These are phyloP conservation scores for Panonychus citri DNA, from an alignment of 1,140 invertebrate species.

Conservation along the genomic window DNA sequence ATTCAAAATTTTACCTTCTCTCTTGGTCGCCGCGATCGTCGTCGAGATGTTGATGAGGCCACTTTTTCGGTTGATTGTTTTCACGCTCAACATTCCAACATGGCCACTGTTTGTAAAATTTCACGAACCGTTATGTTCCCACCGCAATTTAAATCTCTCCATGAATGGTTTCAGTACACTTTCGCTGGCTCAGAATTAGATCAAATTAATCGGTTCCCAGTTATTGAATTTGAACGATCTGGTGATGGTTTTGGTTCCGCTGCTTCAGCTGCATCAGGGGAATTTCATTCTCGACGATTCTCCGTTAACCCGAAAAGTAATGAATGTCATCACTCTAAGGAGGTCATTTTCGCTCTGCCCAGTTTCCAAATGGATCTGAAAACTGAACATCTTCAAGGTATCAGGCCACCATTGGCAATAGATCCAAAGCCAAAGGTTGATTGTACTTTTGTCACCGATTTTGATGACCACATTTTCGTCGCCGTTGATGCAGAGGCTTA, in stretches of 20 bases:
- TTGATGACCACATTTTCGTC: conserved; percentile 93
- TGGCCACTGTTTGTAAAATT: conserved; percentile 54
- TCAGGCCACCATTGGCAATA: conserved; percentile 32
- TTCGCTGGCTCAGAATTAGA: conserved; percentile 80
- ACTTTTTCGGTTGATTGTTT: background rate
- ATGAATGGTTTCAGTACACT: conserved; percentile 95
- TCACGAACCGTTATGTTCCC: conserved; percentile 73
- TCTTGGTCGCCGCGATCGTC: conserved; percentile 33
- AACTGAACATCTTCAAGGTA: conserved; percentile 64
- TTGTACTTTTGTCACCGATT: conserved; percentile 91
- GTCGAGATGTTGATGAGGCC: background rate
- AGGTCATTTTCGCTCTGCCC: conserved; percentile 88
- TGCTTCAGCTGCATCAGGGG: background rate
- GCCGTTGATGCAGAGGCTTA: conserved; percentile 93
- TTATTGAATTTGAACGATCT: conserved; percentile 1
- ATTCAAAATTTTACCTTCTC: conserved; percentile 51
- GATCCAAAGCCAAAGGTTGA: conserved; percentile 68
- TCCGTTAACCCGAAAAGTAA: conserved; percentile 31
- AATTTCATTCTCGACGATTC: background rate
- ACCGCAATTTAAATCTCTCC: conserved; percentile 60
- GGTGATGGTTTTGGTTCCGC: background rate
- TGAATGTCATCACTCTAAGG: conserved; percentile 64
- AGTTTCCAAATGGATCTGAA: conserved; percentile 73
- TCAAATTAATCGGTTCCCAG: conserved; percentile 20
- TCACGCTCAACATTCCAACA: conserved; percentile 27